These are phyloP conservation scores for Ctenopoma kingsleyae DNA, from an alignment of 2,797 vertebrate genomes.

Conservation along the genomic window DNA sequence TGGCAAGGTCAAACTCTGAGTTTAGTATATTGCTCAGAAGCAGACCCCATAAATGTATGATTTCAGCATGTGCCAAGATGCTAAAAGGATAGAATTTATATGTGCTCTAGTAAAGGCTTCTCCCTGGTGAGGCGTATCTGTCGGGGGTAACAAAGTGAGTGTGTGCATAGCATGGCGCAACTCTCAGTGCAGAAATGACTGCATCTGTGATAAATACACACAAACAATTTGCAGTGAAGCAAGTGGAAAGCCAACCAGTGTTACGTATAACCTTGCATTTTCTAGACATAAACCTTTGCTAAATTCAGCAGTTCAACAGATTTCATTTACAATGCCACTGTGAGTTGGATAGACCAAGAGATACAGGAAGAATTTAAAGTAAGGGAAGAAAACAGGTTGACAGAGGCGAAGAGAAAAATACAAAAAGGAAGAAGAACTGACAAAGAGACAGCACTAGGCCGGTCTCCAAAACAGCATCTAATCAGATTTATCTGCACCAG, in stretches of 20 bases:
- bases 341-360: conserved; percentile 34
- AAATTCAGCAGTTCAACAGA: conserved; percentile 52
- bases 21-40: conserved; percentile 61
- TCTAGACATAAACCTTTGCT: conserved; percentile 56
- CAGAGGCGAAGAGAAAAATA: conserved; percentile 27
- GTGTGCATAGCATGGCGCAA: conserved; percentile 66
- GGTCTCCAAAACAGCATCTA: conserved; percentile 42
- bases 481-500: conserved; percentile 56
- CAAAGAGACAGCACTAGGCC: conserved; percentile 29
- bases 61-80: conserved; percentile 70
- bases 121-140: conserved; percentile 77
- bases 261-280: conserved; percentile 65
- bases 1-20: conserved; percentile 74
- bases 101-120: conserved; percentile 75
- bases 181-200: conserved; percentile 59
- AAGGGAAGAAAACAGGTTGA: conserved; percentile 18
- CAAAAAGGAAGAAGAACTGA: conserved; percentile 32
- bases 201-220: conserved; percentile 74
- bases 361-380: conserved; percentile 8
- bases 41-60: conserved; percentile 68
- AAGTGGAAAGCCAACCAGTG: conserved; percentile 56
- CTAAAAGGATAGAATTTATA: conserved; percentile 77
- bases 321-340: conserved; percentile 59
- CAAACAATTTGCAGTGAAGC: conserved; percentile 63
- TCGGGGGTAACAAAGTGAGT: conserved; percentile 76